Evolutionary conservation across 2,113 vertebrate species (phyloP), one percentile per base, ranked within the genome.

Genomic region (Platichthys stellatus): DNA sequence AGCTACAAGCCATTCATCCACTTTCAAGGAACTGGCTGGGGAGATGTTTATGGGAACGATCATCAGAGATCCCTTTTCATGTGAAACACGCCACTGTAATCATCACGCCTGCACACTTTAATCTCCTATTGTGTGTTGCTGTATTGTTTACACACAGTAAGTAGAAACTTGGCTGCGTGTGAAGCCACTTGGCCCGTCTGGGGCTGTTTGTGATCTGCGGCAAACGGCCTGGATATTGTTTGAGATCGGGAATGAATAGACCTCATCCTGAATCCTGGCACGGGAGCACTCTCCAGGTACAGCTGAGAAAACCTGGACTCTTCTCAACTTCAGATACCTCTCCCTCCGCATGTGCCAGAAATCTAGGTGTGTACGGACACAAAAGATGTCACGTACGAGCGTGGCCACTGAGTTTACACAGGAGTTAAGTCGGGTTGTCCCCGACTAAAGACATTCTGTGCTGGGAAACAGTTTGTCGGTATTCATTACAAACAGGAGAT

Each of bases 251-350:
- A 84, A 85, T 89, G 86, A 89, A 89, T 78, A 81, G 76, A 83
- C 78, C 86, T 87, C 80, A 88, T 81, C 69, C 68, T 20, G n/a
- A 78, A 76, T 80, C 63, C 87, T 90, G 90, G 88, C 89, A 49
- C 15, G 89, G 74, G 51, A 81, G 77, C 4, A 60, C 72, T 83
- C 28, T 65, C 83, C 91, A 92, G 89, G 93, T 93, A 91, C 86
- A 85, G 74, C 73, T 69, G 66, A 84, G 84, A 85, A 84, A 49
- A 49, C 13, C 69, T 93, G 91, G 89, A 89, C n/a, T 35, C 5
- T 51, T 86, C 76, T 80, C 91, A 87, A 88, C 63, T 86, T 83
- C 82, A 77, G 90, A 43, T 90, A 84, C 58, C 65, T 72, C 63
- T 82, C 78, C 80, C 56, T 88, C 12, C 76, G 73, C 69, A 58